Conservation (phyloP, 2,888 invertebrate genomes). For the Spilosoma lubricipeda region DNA sequence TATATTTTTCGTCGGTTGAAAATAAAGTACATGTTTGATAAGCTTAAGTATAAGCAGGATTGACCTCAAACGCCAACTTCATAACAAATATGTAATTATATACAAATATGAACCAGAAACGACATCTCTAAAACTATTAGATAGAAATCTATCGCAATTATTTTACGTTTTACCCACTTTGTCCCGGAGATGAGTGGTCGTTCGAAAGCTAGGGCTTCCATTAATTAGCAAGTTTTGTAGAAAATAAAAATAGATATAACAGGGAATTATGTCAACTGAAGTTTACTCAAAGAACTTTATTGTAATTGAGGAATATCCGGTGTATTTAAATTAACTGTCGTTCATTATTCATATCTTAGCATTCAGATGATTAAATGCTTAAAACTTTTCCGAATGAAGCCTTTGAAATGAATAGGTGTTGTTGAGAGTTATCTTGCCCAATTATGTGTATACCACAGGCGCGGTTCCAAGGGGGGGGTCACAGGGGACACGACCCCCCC, state of each 20-base stretch:
- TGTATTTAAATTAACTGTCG: background rate
- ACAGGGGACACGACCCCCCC: no score
- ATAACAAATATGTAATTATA: slow-evolving; percentile 19
- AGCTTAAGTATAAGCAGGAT: slow-evolving; percentile 26
- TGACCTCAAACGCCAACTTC: slow-evolving; percentile 25
- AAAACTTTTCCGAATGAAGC: background rate
- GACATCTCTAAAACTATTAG: slow-evolving; percentile 44
- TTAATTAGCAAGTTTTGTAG: slow-evolving; percentile 34
- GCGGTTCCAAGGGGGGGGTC: no score
- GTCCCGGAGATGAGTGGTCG: slow-evolving; percentile 25
- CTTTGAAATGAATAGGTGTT: background rate
- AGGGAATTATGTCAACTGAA: background rate
- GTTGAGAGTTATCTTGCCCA: background rate
- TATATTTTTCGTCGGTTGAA: no score
- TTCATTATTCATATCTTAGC: background rate
- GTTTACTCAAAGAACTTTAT: background rate
- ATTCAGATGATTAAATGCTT: background rate
- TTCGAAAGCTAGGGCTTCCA: slow-evolving; percentile 26
- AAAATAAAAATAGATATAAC: background rate
- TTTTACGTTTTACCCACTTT: slow-evolving; percentile 26
- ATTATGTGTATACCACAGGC: no score
- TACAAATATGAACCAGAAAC: slow-evolving; percentile 15
- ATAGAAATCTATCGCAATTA: slow-evolving; percentile 28
- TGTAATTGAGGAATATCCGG: background rate
- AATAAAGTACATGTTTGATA: background rate